Percentiles rank a stretch among this genome's conserved stretches.
These are phyloP conservation scores for Hyalella azteca DNA, from an alignment of 2,888 invertebrate species.

Conservation along the genomic window DNA sequence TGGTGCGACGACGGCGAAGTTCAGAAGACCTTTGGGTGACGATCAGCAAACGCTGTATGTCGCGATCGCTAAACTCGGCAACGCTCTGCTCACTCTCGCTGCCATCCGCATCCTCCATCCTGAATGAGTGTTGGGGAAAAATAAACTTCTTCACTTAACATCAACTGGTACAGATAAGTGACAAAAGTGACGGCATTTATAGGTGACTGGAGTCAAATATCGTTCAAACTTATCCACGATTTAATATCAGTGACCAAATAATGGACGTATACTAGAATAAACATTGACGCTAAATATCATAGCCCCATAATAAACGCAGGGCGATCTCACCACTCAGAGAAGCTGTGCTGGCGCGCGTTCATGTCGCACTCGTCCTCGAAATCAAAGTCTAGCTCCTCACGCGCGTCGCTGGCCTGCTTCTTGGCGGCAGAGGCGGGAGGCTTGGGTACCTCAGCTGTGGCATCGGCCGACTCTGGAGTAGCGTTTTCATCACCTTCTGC, in stretches of 20 bases:
- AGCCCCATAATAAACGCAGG: background rate
- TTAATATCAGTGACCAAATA: background rate
- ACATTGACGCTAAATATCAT: background rate
- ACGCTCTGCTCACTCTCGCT: conserved; percentile 48
- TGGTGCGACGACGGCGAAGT: conserved; percentile 62
- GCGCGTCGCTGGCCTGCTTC: background rate
- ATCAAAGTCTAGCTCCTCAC: conserved; percentile 24
- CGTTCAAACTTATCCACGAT: background rate
- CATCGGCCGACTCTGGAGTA: too few species aligned
- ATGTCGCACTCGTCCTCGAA: background rate
- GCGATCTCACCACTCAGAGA: background rate
- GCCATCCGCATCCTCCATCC: background rate
- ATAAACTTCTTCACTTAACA: too few species aligned
- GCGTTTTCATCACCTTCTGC: too few species aligned
- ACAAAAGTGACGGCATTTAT: background rate
- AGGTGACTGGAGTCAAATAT: background rate
- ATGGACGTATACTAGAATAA: background rate
- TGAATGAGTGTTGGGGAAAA: background rate
- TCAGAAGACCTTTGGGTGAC: conserved; percentile 76
- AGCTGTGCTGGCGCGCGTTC: background rate
- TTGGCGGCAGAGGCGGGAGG: background rate
- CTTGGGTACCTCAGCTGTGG: too few species aligned
- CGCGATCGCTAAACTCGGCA: conserved; percentile 87
- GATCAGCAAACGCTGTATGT: conserved; percentile 91
- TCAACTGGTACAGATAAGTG: background rate